These are phyloP conservation scores for Synanceia verrucosa DNA, from an alignment of 2,797 vertebrate genomes.

Conservation along the genomic window DNA sequence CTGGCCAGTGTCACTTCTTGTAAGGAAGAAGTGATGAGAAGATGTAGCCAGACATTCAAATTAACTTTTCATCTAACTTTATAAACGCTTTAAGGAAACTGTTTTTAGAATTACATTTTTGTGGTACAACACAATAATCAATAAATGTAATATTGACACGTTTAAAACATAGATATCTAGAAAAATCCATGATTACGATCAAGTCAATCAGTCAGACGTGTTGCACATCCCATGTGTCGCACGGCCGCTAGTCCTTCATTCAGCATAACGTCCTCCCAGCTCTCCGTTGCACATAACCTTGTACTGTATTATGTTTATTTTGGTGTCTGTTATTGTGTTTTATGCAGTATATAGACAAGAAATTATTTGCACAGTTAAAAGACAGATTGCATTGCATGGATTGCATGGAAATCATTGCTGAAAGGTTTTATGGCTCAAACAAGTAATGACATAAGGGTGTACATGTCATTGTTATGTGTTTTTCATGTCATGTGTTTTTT, in stretches of 20 bases:
- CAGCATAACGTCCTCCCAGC: no score
- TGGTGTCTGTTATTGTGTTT: neutral
- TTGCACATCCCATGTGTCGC: no score
- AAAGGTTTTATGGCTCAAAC: neutral
- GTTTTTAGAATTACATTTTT: no score
- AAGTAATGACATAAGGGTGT: neutral
- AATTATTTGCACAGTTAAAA: neutral
- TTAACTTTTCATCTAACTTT: neutral
- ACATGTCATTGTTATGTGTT: neutral
- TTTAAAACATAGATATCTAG: no score
- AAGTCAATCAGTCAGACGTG: no score
- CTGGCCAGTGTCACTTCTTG: conserved; percentile 37
- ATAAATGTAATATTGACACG: no score
- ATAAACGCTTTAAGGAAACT: neutral
- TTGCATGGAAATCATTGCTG: neutral
- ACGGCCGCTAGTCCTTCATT: no score
- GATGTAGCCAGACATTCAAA: conserved; percentile 4
- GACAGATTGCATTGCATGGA: neutral
- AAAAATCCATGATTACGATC: no score
- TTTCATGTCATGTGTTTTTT: neutral
- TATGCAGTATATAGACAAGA: neutral
- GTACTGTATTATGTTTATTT: neutral
- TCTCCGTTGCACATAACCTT: no score
- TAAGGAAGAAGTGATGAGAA: neutral
- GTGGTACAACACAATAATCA: no score